These are phyloP conservation scores for Epinephelus lanceolatus DNA, from an alignment of 2,113 vertebrate species.

Conservation along the genomic window DNA sequence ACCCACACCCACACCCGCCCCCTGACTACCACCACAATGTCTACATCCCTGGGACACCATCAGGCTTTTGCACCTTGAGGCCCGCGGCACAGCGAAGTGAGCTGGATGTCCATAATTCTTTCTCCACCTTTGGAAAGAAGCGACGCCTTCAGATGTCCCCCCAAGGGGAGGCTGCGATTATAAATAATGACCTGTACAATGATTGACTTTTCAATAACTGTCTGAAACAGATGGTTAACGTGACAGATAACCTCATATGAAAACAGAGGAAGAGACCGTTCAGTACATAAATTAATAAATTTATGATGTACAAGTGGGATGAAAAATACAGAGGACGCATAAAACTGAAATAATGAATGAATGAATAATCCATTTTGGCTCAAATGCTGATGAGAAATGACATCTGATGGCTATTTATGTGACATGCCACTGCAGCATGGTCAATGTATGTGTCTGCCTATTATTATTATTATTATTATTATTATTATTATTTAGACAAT, in stretches of 20 bases:
- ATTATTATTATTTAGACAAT: constrained; percentile 85
- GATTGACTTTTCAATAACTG: constrained; percentile 69
- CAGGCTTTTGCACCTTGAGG: constrained; percentile 86
- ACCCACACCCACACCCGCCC: constrained; percentile 79
- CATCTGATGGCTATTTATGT: constrained; percentile 54
- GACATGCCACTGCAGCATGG: constrained; percentile 58
- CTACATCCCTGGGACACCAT: constrained; percentile 92
- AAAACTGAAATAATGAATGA: constrained; percentile 37
- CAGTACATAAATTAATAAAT: constrained; percentile 22
- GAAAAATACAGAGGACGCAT: constrained; percentile 17
- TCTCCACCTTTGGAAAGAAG: constrained; percentile 94
- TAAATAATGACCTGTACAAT: constrained; percentile 91
- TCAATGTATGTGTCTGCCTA: constrained; percentile 48
- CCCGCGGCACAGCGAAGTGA: constrained; percentile 83
- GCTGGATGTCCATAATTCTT: constrained; percentile 90
- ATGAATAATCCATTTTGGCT: constrained; percentile 31
- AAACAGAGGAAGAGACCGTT: constrained; percentile 26
- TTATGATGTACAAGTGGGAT: constrained; percentile 37
- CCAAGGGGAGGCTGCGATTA: constrained; percentile 86
- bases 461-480: constrained; percentile 53
- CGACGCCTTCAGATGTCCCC: constrained; percentile 88
- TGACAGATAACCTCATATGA: constrained; percentile 40
- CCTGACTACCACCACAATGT: constrained; percentile 94
- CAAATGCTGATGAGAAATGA: constrained; percentile 29
- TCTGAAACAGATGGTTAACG: constrained; percentile 26